phyloP scores from a whole-genome alignment of 2,113 vertebrate species.

The Mesembrinibis cayennensis region DNA sequence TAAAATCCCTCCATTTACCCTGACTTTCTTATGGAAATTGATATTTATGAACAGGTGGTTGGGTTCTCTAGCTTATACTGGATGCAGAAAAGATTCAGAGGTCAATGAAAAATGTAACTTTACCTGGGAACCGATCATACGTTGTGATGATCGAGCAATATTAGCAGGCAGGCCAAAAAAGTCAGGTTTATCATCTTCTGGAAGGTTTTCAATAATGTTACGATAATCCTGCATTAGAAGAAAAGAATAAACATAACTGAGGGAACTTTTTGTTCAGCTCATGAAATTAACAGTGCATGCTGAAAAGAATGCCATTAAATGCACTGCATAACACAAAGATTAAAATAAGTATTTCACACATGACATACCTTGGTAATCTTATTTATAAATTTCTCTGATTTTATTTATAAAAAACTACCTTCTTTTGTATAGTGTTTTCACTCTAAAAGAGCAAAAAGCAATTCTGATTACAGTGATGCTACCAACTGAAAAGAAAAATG shows the following conservation, averaged over 20 bases:
- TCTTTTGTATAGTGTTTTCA: neutral
- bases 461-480: neutral
- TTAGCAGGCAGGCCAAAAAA: conserved; percentile 97
- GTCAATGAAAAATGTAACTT: neutral
- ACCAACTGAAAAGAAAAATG: neutral
- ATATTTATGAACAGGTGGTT: neutral
- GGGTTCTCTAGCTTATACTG: neutral
- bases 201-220: conserved; percentile 87
- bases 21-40: neutral
- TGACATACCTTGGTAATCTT: neutral
- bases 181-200: conserved; percentile 92
- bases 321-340: neutral
- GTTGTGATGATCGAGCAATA: conserved; percentile 91
- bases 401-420: neutral
- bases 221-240: conserved; percentile 85
- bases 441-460: neutral
- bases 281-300: neutral
- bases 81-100: neutral
- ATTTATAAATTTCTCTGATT: neutral
- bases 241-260: neutral
- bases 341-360: neutral
- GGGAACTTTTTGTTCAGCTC: neutral
- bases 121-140: conserved; percentile 93
- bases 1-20: neutral
- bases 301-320: neutral